Evolutionary conservation across 2,113 vertebrate species (phyloP).

Genomic region (Burhinus bistriatus): DNA sequence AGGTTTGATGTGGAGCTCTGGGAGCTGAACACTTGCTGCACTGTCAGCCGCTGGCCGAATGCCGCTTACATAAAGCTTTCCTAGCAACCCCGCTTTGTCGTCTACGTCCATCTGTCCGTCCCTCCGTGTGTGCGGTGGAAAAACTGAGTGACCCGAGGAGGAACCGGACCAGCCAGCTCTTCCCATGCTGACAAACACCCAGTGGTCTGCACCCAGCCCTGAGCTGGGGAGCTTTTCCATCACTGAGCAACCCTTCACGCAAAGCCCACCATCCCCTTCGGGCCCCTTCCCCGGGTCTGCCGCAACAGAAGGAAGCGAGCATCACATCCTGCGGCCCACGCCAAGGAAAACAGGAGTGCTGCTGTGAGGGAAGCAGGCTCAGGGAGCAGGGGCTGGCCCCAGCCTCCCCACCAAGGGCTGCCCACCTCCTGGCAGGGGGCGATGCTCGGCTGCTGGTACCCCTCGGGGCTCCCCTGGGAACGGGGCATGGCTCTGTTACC

Average conservation of each 20-base stretch:
- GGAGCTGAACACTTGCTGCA: conserved; percentile 64
- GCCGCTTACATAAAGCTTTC: conserved; percentile 75
- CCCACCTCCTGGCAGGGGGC: neutral
- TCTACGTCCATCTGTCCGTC: neutral
- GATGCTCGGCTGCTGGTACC: neutral
- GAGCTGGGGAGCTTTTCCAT: neutral
- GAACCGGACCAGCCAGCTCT: neutral
- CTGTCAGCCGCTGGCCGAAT: conserved; percentile 48
- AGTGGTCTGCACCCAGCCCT: neutral
- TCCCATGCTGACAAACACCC: neutral
- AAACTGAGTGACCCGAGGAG: neutral
- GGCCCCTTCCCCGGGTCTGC: conserved; percentile 27
- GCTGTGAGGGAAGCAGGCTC: neutral
- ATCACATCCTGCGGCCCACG: neutral
- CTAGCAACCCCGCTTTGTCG: conserved; percentile 51
- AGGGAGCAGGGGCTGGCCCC: neutral
- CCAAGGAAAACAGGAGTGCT: conserved; percentile 54
- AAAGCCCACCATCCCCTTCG: neutral
- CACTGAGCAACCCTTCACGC: neutral
- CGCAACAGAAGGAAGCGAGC: conserved; percentile 43
- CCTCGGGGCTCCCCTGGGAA: neutral
- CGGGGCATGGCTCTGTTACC: neutral
- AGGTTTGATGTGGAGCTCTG: conserved; percentile 73
- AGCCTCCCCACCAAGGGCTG: accelerated
- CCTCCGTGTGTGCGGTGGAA: neutral